phyloP scores from a whole-genome alignment of 2,888 invertebrate genomes.

The Himalopsyche tibetana region DNA sequence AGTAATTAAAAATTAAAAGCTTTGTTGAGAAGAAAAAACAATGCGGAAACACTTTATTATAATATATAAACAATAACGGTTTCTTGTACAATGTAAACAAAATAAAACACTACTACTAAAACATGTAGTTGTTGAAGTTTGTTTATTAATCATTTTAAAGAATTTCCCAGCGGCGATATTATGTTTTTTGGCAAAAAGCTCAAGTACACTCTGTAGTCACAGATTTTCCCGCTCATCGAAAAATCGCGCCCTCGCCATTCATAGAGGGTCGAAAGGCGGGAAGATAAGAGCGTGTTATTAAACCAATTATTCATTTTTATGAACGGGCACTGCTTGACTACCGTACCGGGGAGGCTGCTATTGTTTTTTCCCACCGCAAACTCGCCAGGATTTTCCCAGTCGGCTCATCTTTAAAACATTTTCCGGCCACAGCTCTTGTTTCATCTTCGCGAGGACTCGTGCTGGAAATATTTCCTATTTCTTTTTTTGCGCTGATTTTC shows the following conservation, averaged over 20 bases:
- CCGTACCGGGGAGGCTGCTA: neutral
- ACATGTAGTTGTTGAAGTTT: no score
- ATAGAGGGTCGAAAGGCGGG: constrained; percentile 28
- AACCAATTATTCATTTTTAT: constrained; percentile 61
- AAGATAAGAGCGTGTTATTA: constrained; percentile 60
- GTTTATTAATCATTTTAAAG: no score
- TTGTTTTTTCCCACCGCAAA: constrained; percentile 35
- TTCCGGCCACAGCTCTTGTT: constrained; percentile 23
- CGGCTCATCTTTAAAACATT: constrained; percentile 42
- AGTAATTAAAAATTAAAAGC: no score
- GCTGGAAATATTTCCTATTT: neutral
- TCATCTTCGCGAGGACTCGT: neutral
- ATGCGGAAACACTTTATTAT: no score
- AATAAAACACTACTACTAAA: no score
- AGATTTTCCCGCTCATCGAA: constrained; percentile 3
- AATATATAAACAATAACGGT: no score
- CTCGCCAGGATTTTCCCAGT: constrained; percentile 23
- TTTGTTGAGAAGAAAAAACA: no score
- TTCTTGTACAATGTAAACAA: no score
- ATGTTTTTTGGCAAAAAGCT: neutral
- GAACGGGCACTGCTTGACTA: constrained; percentile 50
- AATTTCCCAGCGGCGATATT: neutral
- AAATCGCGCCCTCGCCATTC: constrained; percentile 36
- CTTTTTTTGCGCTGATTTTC: neutral
- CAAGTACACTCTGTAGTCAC: constrained; percentile 22